Percentiles rank a stretch among this genome's conserved stretches.
Evolutionary conservation across 2,797 vertebrate species (phyloP).

Genomic region (Champsocephalus esox): DNA sequence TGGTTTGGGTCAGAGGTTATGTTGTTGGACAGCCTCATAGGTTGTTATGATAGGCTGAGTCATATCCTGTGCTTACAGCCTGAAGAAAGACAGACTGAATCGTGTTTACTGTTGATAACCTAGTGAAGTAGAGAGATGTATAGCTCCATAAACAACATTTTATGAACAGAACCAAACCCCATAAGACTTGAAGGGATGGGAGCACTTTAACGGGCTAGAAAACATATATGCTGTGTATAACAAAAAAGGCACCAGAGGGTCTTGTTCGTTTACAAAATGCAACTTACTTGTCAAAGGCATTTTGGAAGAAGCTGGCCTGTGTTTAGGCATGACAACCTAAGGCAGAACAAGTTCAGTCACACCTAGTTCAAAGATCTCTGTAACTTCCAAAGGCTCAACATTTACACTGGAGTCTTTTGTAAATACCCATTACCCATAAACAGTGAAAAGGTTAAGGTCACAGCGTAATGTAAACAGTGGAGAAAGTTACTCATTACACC

Average conservation of each 20-base stretch:
- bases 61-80: conserved; percentile 18
- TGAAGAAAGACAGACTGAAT: conserved; percentile 4
- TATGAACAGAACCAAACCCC: conserved; percentile 19
- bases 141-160: conserved; percentile 16
- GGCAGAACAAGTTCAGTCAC: conserved; percentile 36
- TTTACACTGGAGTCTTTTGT: conserved; percentile 39
- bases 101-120: conserved; percentile 26
- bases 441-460: conserved; percentile 35
- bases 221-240: conserved; percentile 13
- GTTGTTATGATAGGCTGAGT: too few species aligned
- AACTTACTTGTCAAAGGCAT: conserved; percentile 25
- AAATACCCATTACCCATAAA: conserved; percentile 61
- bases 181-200: background rate
- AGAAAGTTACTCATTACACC: conserved; percentile 31
- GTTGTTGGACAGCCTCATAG: too few species aligned
- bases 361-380: conserved; percentile 31
- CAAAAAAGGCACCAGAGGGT: conserved; percentile 9
- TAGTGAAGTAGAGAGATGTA: conserved; percentile 22
- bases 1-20: too few species aligned
- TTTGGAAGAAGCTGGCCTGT: conserved; percentile 21
- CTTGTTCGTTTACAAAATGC: conserved; percentile 15
- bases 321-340: conserved; percentile 17
- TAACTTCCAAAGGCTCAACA: conserved; percentile 8
- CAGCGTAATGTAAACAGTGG: conserved; percentile 39
- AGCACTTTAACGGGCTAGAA: conserved; percentile 6